Evolutionary conservation across 2,113 vertebrate genomes (phyloP).

Genomic region (Crotalus tigris): DNA sequence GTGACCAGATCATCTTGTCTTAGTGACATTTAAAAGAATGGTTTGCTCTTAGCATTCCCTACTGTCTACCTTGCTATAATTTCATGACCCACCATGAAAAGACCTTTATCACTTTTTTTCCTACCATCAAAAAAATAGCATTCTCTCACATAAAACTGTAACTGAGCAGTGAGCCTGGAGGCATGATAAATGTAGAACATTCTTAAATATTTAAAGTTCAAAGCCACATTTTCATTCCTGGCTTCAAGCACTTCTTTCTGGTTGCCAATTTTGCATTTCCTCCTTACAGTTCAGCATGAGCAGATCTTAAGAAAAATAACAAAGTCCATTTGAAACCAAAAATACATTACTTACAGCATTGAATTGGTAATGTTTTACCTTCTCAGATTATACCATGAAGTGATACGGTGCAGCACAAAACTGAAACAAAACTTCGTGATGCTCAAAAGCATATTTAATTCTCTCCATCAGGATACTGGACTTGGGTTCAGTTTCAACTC

Average conservation of each 20-base stretch:
- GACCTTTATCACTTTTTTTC: constrained; percentile 26
- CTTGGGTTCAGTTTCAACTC: neutral
- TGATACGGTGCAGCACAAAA: neutral
- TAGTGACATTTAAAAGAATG: constrained; percentile 47
- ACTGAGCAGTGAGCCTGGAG: constrained; percentile 19
- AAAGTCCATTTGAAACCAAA: neutral
- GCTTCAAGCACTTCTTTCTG: constrained; percentile 15
- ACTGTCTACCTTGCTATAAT: constrained; percentile 28
- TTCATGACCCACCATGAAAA: constrained; percentile 35
- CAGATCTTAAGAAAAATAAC: constrained; percentile 3
- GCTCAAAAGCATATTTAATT: neutral
- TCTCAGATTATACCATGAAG: neutral
- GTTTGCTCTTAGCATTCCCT: constrained; percentile 41
- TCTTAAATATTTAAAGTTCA: constrained; percentile 50
- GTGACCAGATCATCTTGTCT: constrained; percentile 37
- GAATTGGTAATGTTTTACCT: neutral
- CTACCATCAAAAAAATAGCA: constrained; percentile 22
- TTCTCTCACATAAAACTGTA: constrained; percentile 35
- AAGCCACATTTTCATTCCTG: constrained; percentile 33
- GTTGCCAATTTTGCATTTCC: neutral
- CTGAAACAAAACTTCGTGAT: neutral
- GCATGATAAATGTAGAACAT: constrained; percentile 22
- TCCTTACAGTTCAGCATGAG: constrained; percentile 6
- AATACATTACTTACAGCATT: neutral
- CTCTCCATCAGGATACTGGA: neutral